These are phyloP conservation scores for Aleadryas rufinucha DNA, from an alignment of 2,113 vertebrate species.

Conservation along the genomic window DNA sequence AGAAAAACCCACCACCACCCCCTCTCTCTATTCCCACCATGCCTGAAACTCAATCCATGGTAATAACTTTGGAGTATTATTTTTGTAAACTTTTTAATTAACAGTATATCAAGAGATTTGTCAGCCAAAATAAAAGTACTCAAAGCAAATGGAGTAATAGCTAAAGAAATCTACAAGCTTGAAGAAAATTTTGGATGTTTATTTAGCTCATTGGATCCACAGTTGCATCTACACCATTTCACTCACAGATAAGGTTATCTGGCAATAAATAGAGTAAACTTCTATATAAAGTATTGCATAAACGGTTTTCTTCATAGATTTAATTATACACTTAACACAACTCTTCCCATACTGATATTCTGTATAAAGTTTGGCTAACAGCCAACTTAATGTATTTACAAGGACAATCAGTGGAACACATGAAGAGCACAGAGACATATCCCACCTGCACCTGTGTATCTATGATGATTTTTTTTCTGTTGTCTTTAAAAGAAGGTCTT, in stretches of 20 bases:
- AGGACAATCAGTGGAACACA: neutral
- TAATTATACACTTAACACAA: neutral
- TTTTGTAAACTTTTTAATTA: neutral
- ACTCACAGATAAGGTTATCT: neutral
- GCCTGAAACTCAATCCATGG: neutral
- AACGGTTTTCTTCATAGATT: neutral
- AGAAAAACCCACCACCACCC: neutral
- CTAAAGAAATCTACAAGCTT: neutral
- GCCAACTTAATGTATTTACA: neutral
- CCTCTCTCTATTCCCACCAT: neutral
- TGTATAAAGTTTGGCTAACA: neutral
- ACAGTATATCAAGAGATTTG: neutral
- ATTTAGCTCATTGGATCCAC: neutral
- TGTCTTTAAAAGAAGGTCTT: neutral
- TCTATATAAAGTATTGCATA: neutral
- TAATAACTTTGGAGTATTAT: neutral
- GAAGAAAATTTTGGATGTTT: neutral
- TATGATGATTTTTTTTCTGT: neutral
- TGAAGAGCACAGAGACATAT: neutral
- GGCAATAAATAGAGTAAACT: neutral
- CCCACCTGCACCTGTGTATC: neutral
- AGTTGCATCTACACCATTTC: neutral
- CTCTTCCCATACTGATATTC: neutral
- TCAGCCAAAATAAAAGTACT: neutral
- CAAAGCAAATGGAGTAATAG: neutral